A percentile compares a stretch with the other conserved stretches of the same genome.
Evolutionary conservation across 2,888 invertebrate species (phyloP).

Genomic region (Meteorus colon): DNA sequence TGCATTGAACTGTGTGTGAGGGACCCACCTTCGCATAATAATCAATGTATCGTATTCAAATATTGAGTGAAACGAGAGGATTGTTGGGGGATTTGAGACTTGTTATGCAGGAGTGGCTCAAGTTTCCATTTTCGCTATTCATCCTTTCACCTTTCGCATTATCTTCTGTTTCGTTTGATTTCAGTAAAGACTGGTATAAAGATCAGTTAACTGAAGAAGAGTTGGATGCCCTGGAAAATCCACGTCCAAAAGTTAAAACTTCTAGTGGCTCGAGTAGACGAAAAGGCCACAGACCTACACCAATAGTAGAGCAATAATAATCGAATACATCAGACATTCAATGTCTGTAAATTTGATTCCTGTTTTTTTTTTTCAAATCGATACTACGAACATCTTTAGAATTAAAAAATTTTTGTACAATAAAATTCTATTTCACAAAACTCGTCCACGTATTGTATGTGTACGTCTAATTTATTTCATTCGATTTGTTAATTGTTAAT

Average conservation of each 20-base stretch:
- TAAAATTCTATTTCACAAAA: slow-evolving; percentile 19
- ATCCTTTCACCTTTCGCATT: slow-evolving; percentile 42
- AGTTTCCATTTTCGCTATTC: background rate
- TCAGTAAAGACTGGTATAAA: slow-evolving; percentile 93
- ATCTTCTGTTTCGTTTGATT: slow-evolving; percentile 56
- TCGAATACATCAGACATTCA: slow-evolving; percentile 3
- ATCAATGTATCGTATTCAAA: background rate
- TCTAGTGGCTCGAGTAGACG: slow-evolving; percentile 74
- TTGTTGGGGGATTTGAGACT: background rate
- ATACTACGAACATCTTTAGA: slow-evolving; percentile 31
- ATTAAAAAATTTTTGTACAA: slow-evolving; percentile 49
- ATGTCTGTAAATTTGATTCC: background rate
- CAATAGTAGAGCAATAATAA: slow-evolving; percentile 58
- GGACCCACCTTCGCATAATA: background rate
- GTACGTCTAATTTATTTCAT: no score
- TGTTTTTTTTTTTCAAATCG: background rate
- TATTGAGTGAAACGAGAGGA: background rate
- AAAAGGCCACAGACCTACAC: slow-evolving; percentile 71
- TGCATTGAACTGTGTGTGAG: background rate
- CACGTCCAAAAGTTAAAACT: slow-evolving; percentile 80
- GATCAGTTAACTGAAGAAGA: slow-evolving; percentile 87
- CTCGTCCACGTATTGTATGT: background rate
- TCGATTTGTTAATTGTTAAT: no score
- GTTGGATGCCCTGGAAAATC: slow-evolving; percentile 86
- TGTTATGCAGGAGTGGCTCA: background rate